A percentile compares a stretch with the other conserved stretches of the same genome.
Conservation (phyloP, 1,140 invertebrate genomes). For the Heliconius melpomene region DNA sequence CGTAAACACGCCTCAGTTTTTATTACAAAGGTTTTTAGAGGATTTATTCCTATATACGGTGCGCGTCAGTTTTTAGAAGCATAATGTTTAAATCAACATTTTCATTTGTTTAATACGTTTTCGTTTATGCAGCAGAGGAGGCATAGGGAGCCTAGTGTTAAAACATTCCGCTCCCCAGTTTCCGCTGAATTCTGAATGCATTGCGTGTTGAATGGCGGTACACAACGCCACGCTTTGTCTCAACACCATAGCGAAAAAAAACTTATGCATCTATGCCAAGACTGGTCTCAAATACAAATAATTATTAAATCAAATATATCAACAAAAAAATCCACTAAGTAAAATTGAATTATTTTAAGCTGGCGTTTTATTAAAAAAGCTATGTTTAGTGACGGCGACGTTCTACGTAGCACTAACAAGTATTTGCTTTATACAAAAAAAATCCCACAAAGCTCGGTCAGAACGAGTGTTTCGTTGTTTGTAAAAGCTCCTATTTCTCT, state of each 20-base stretch:
- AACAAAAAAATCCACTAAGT: background rate
- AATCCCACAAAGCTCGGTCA: conserved; percentile 1
- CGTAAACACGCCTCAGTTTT: conserved; percentile 5
- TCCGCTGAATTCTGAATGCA: no score
- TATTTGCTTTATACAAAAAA: conserved; percentile 5
- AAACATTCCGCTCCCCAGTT: no score
- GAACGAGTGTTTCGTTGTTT: background rate
- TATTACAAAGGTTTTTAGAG: conserved; percentile 4
- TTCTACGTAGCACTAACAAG: background rate
- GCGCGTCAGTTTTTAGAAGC: background rate
- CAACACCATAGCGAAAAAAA: no score
- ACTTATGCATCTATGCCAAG: no score
- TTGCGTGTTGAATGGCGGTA: no score
- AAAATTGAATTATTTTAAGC: conserved; percentile 5
- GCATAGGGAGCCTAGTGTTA: no score
- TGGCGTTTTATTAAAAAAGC: background rate
- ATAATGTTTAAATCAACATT: conserved; percentile 1
- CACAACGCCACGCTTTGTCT: no score
- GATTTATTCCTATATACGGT: background rate
- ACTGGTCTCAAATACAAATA: no score
- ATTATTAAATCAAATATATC: no score
- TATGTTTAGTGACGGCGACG: background rate
- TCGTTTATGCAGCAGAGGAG: background rate
- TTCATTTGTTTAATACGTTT: background rate
- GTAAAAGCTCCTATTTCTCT: background rate